Conservation (phyloP, 1,140 invertebrate genomes). For the Ips typographus region DNA sequence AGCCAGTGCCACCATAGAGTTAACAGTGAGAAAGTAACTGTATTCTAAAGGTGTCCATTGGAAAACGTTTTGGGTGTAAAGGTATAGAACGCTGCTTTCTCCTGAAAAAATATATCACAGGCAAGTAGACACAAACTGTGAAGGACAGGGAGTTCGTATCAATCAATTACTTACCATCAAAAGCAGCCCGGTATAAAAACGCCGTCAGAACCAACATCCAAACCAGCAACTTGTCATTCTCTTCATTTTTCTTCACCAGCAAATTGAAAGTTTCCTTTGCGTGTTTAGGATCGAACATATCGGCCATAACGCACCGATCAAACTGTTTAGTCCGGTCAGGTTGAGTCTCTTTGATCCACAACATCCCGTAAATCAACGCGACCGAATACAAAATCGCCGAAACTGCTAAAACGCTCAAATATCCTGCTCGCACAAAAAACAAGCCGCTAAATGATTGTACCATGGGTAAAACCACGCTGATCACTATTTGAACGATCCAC, state of each 20-base stretch:
- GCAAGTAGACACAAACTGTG: too few relatives aligned
- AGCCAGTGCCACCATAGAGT: conserved; percentile 41
- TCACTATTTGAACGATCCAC: conserved; percentile 58
- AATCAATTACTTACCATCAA: conserved; percentile 36
- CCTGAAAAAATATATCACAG: conserved; percentile 12
- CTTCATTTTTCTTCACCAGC: conserved; percentile 38
- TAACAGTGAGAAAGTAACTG: conserved; percentile 43
- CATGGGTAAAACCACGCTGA: conserved; percentile 46
- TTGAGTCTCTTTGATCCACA: conserved; percentile 47
- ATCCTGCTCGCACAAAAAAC: conserved; percentile 44
- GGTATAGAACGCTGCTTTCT: conserved; percentile 43
- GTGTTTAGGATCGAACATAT: conserved; percentile 47
- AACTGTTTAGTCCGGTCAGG: conserved; percentile 19
- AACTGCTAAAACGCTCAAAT: conserved; percentile 43
- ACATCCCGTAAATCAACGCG: conserved; percentile 44
- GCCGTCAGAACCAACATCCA: conserved; percentile 39
- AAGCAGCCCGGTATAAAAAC: conserved; percentile 41
- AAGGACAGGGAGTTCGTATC: not conserved
- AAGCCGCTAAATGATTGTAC: conserved; percentile 46
- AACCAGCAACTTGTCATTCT: conserved; percentile 41
- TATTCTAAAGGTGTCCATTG: conserved; percentile 46
- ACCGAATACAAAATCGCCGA: conserved; percentile 38
- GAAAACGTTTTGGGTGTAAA: conserved; percentile 44
- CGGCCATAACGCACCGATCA: conserved; percentile 35
- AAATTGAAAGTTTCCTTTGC: conserved; percentile 47